Evolutionary conservation across 2,797 vertebrate genomes (phyloP).

Genomic region (Sebastes kiyomatsui): DNA sequence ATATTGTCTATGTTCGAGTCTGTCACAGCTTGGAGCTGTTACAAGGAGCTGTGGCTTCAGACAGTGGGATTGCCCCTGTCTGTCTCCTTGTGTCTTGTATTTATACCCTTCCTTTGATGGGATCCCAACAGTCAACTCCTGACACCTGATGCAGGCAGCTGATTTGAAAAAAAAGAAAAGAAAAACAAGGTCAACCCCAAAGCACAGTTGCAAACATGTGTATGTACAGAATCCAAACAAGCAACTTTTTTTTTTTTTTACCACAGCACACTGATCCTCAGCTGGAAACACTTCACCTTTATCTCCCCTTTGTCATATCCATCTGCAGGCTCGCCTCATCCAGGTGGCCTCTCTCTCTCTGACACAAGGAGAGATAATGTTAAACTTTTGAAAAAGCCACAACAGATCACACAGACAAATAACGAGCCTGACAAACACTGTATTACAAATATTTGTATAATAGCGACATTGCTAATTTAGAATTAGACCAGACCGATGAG

Average conservation of each 20-base stretch:
- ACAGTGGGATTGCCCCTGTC: constrained; percentile 63
- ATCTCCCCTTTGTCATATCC: constrained; percentile 50
- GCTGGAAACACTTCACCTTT: constrained; percentile 55
- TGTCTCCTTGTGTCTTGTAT: constrained; percentile 68
- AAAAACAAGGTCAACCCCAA: constrained; percentile 75
- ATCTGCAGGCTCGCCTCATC: constrained; percentile 66
- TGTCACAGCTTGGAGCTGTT: constrained; percentile 62
- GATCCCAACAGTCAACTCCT: constrained; percentile 80
- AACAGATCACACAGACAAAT: background rate
- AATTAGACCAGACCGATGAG: background rate
- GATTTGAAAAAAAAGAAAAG: constrained; percentile 57
- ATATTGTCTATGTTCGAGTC: constrained; percentile 40
- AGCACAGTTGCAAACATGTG: constrained; percentile 67
- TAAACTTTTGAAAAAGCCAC: constrained; percentile 25
- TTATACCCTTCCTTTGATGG: constrained; percentile 79
- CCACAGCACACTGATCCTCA: constrained; percentile 56
- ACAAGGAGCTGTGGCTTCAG: constrained; percentile 63
- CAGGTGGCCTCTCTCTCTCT: constrained; percentile 69
- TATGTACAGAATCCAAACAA: constrained; percentile 61
- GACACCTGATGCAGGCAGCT: constrained; percentile 82
- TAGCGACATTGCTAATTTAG: background rate
- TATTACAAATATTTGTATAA: background rate
- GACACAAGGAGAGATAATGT: constrained; percentile 38
- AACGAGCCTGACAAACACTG: background rate
- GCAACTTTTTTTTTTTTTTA: constrained; percentile 18